Conservation (phyloP, 2,888 invertebrate species). For the Euplagia quadripunctaria region DNA sequence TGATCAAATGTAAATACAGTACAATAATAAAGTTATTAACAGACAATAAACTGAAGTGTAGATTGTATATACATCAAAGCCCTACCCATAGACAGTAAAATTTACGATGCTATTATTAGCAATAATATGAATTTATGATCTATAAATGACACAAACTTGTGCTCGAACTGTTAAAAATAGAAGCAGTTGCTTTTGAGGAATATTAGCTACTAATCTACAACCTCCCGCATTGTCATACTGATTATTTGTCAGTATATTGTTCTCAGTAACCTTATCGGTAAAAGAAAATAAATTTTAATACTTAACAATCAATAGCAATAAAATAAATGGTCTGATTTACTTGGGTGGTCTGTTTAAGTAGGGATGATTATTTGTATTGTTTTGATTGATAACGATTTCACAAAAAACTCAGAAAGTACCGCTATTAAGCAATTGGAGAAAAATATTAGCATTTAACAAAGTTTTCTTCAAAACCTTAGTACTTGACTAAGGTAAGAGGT, state of each 20-base stretch:
- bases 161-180: constrained; percentile 21
- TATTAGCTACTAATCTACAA: constrained; percentile 31
- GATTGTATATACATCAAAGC: constrained; percentile 28
- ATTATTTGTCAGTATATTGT: constrained; percentile 28
- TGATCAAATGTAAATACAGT: not conserved
- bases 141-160: constrained; percentile 47
- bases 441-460: not conserved
- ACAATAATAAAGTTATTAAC: not conserved
- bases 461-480: constrained; percentile 34
- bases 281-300: not conserved
- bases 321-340: not conserved
- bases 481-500: constrained; percentile 42
- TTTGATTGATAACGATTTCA: not conserved
- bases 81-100: constrained; percentile 52
- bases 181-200: constrained; percentile 25
- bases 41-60: not conserved
- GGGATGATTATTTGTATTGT: not conserved
- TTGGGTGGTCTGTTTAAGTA: not conserved
- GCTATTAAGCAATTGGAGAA: not conserved
- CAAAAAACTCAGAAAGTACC: not conserved
- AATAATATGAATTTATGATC: constrained; percentile 58
- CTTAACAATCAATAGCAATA: not conserved
- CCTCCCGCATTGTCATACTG: constrained; percentile 16
- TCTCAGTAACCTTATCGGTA: not conserved
- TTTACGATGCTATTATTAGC: constrained; percentile 56